Evolutionary conservation across 2,888 invertebrate species (phyloP), one percentile per base, ranked within the genome.

Genomic region (Emmelina monodactyla): DNA sequence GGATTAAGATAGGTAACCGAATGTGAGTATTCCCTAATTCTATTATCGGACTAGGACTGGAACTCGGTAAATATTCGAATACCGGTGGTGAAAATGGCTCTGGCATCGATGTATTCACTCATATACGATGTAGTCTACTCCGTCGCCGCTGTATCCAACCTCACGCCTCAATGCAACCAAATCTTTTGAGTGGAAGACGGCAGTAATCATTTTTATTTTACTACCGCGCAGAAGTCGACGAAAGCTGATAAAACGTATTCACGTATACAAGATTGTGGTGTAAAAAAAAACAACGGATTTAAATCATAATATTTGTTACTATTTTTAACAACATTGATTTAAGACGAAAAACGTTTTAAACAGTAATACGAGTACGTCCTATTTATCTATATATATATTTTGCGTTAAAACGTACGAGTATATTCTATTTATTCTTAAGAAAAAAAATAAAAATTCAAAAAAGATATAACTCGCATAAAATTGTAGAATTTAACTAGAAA

Each of bases 191-290:
- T 33, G 15, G 33, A 33, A 33, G 33, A 33, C 25, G 28, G 33
- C 14, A 28, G 33, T 33, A 33, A 33, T 33, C 25, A 33, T 33
- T 28, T 14, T 33, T 28, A 14, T 33, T 13, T 32, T 32, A 32
- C 22, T 11, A 5, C 32, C 32, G 16, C 13, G 32, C 32, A 5
- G 32, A 7, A 32, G 22, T n/a, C n/a, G n/a, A n/a, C 13, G 13
- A 5, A 29, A 72, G 41, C 69, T 13, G 13, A 5, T 13, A 29
- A 29, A 29, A 29, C 4, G n/a, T 32, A 16, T 11, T 32, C 32
- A 22, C 22, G 32, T 32, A 32, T 32, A 32, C 32, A 32, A 32
- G 22, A 32, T 22, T 22, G 32, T 12, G 11, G 10, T 16, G 19
- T 19, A 19, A 32, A 32, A 32, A n/a, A 32, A 32, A 16, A 22